Evolutionary conservation across 2,113 vertebrate species (phyloP), one percentile per base, ranked within the genome.

Genomic region (Ellobius talpinus): DNA sequence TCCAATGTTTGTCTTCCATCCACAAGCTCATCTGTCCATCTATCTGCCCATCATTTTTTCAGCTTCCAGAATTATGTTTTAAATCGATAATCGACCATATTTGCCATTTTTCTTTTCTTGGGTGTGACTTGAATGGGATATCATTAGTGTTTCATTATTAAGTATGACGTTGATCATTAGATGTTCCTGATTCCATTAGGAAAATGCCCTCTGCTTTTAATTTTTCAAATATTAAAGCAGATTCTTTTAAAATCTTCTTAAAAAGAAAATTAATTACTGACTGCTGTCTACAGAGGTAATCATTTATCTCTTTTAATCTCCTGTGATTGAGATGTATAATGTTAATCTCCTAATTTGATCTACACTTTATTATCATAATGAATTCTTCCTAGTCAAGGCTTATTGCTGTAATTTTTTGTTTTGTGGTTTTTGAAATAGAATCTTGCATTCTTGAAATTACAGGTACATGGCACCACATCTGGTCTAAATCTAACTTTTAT

Each of bases 331-430:
- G 73, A 24, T 79, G 0, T 66, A 84, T 90, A 90, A 66, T 84
- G 45, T 87, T 88, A 79, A 86, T 90, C 89, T 90, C 55, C 47
- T 93, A 65, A 77, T 55, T 90, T 77, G 61, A 92, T 6, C 21
- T 26, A n/a, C 63, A 79, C 68, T 89, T 89, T 94, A 81, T 82
- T 89, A 96, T 77, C 89, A 73, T 61, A 52, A 86, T 66, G 17
- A 97, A 73, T 17, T 94, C 61, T n/a, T 95, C 42, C 70, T 85
- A 86, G 86, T 73, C 52, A 89, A 96, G 91, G 63, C 45, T 17
- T 45, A 47, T 39, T 36, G 36, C 33, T 87, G 4, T 70, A 87
- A 87, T 5, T 73, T 73, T 72, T 88, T 72, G 33, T 73, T 7
- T 26, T 87, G 11, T 68, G 19, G 42, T 31, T 14, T 70, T 87